Conservation (phyloP, 2,888 invertebrate species). For the Hypomecis atomaria region DNA sequence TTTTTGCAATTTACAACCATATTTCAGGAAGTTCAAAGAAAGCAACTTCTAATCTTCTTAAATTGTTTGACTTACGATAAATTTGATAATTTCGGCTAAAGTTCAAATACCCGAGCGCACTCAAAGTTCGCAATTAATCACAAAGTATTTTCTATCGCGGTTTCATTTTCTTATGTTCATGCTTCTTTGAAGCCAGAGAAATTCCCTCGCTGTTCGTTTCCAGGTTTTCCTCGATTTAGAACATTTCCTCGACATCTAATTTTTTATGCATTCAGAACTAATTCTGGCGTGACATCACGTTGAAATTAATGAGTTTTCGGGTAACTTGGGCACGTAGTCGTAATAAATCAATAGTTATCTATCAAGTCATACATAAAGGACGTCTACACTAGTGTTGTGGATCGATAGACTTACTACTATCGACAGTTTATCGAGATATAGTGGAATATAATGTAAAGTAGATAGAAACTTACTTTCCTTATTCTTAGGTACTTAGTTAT, state of each 20-base stretch:
- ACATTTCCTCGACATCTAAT: slow-evolving; percentile 16
- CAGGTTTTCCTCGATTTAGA: slow-evolving; percentile 13
- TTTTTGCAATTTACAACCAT: too few relatives aligned
- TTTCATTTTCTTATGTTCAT: slow-evolving; percentile 18
- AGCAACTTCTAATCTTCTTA: slow-evolving; percentile 15
- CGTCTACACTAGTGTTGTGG: slow-evolving; percentile 22
- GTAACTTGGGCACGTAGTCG: slow-evolving; percentile 28
- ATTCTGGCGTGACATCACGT: slow-evolving; percentile 11
- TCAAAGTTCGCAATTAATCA: slow-evolving; percentile 20
- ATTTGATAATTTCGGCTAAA: slow-evolving; percentile 18
- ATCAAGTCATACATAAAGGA: slow-evolving; percentile 40
- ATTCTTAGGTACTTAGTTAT: too few relatives aligned
- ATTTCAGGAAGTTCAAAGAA: not conserved
- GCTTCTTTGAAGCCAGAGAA: slow-evolving; percentile 12
- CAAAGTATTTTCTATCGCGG: slow-evolving; percentile 25
- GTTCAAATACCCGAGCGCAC: slow-evolving; percentile 17
- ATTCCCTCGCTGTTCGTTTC: not conserved
- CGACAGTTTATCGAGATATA: too few relatives aligned
- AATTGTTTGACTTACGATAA: slow-evolving; percentile 9
- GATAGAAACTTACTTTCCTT: too few relatives aligned
- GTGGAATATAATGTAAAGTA: too few relatives aligned
- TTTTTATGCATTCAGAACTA: slow-evolving; percentile 23
- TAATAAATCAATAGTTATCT: slow-evolving; percentile 43
- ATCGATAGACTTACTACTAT: too few relatives aligned
- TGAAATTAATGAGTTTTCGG: slow-evolving; percentile 32